phyloP scores from a whole-genome alignment of 2,113 vertebrate genomes.

The Sylvia atricapilla region DNA sequence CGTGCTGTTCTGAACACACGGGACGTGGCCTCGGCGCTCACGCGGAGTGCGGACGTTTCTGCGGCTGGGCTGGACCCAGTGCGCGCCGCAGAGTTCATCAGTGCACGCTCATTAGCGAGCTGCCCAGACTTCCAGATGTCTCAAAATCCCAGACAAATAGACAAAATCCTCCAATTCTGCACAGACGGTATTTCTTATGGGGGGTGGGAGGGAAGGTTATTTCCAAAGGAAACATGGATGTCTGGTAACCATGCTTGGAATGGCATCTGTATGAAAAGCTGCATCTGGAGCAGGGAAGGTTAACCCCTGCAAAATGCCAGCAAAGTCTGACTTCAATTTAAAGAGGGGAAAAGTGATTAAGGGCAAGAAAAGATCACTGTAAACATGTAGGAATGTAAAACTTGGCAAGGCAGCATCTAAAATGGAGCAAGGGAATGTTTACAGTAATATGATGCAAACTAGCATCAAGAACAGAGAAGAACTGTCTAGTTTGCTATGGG shows the following conservation, averaged over 20 bases:
- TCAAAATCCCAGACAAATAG: constrained; percentile 60
- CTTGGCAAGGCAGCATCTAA: constrained; percentile 47
- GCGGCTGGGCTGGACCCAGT: not conserved
- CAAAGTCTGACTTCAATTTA: constrained; percentile 51
- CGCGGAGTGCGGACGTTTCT: not conserved
- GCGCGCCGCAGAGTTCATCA: constrained; percentile 7
- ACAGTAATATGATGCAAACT: constrained; percentile 37
- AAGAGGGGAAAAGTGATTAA: constrained; percentile 43
- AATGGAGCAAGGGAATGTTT: constrained; percentile 40
- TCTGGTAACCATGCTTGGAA: constrained; percentile 33
- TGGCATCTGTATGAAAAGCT: constrained; percentile 48
- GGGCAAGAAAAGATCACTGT: constrained; percentile 42
- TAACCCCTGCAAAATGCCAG: constrained; percentile 38
- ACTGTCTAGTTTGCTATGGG: not conserved
- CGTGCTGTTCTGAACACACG: accelerated
- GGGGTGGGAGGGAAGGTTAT: not conserved
- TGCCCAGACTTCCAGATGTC: constrained; percentile 63
- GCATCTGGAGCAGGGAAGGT: constrained; percentile 16
- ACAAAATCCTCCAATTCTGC: constrained; percentile 29
- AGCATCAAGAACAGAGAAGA: constrained; percentile 37
- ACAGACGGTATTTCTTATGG: not conserved
- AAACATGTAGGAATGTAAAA: constrained; percentile 61
- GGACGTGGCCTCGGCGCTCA: not conserved
- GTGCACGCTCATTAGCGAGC: constrained; percentile 39
- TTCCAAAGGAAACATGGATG: constrained; percentile 56